Percentiles rank a stretch among this genome's conserved stretches.
Conservation (phyloP, 2,113 vertebrate species). For the Pycnonotus jocosus region DNA sequence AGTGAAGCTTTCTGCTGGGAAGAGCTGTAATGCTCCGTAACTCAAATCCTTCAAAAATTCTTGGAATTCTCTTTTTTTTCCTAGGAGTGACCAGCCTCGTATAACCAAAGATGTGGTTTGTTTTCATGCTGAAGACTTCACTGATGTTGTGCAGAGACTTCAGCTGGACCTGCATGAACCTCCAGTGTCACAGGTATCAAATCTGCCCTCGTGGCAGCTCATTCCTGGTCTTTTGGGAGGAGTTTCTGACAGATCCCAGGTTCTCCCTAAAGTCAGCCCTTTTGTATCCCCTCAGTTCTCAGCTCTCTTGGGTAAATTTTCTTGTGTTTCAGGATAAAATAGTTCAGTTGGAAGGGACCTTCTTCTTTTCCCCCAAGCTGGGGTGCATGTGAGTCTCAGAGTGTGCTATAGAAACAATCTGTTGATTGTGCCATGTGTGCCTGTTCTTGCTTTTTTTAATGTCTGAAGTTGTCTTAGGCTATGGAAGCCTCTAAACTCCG, state of each 20-base stretch:
- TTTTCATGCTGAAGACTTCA: conserved; percentile 96
- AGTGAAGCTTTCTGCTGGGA: neutral
- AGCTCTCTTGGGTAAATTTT: neutral
- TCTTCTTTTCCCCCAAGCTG: neutral
- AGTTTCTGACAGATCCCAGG: neutral
- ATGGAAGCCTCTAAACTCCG: neutral
- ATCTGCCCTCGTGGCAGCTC: neutral
- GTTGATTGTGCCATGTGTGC: neutral
- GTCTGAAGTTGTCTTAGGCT: neutral
- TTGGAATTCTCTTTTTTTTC: neutral
- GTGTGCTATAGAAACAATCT: neutral
- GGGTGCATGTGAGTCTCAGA: neutral
- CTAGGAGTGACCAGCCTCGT: conserved; percentile 88
- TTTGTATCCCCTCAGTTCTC: neutral
- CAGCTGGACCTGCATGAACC: conserved; percentile 95
- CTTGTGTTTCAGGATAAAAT: neutral
- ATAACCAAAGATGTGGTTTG: conserved; percentile 98
- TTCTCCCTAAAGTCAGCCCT: neutral
- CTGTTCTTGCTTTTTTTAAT: neutral
- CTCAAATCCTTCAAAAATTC: neutral
- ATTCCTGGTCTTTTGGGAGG: neutral
- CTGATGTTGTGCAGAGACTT: conserved; percentile 94
- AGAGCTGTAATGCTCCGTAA: neutral
- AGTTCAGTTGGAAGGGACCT: neutral
- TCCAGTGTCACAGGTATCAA: conserved; percentile 91